These are phyloP conservation scores for Prunella strophiata DNA, from an alignment of 2,797 vertebrate genomes.

Conservation along the genomic window DNA sequence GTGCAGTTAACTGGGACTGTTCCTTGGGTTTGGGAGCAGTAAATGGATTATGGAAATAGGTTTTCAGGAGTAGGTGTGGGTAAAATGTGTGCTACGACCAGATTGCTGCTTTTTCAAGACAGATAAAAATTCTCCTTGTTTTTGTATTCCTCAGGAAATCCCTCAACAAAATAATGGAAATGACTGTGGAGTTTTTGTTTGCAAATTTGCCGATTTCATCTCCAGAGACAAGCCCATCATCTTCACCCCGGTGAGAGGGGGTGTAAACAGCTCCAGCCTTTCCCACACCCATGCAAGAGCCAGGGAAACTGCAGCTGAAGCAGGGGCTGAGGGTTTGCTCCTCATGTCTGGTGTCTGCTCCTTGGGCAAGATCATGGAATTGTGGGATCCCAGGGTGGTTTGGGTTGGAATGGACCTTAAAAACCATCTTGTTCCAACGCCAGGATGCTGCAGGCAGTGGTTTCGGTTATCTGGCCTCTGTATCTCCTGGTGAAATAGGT, in stretches of 20 bases:
- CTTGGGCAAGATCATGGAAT: neutral
- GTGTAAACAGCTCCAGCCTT: neutral
- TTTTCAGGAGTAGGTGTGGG: neutral
- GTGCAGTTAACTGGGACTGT: neutral
- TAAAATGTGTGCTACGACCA: neutral
- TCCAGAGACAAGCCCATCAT: slow-evolving; percentile 84
- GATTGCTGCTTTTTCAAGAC: neutral
- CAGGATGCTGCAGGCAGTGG: neutral
- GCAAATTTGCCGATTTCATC: slow-evolving; percentile 93
- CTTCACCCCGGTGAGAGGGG: slow-evolving; percentile 86
- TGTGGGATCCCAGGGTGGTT: neutral
- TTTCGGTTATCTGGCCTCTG: neutral
- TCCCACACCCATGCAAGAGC: fast-evolving
- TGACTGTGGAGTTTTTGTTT: slow-evolving; percentile 94
- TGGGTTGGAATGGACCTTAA: neutral
- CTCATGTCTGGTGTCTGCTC: neutral
- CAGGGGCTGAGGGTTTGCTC: neutral
- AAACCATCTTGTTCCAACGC: fast-evolving
- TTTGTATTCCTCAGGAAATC: slow-evolving; percentile 83
- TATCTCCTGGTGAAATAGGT: neutral
- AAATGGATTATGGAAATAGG: neutral
- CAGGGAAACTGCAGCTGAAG: neutral
- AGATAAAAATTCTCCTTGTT: neutral
- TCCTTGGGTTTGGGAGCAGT: neutral
- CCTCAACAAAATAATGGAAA: slow-evolving; percentile 91